Percentiles rank a stretch among this genome's conserved stretches.
phyloP scores from a whole-genome alignment of 2,797 vertebrate genomes.

The Brachymystax lenok region DNA sequence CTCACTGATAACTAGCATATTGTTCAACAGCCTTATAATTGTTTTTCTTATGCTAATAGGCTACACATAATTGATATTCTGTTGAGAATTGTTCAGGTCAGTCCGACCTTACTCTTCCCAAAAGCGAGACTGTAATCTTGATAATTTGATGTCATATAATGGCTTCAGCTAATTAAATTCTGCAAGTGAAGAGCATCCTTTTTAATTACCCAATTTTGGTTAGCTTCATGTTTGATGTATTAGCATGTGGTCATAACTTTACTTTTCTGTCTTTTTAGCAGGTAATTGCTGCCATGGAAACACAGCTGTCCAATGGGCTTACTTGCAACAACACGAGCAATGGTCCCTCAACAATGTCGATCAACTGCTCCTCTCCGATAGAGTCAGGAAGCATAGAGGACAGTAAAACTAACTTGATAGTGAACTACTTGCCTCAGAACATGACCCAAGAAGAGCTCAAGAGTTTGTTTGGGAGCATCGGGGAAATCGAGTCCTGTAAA shows the following conservation, averaged over 20 bases:
- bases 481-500: conserved; percentile 98
- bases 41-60: not conserved
- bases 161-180: not conserved
- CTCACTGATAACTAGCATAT: too few relatives aligned
- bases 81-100: not conserved
- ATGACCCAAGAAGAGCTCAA: conserved; percentile 99
- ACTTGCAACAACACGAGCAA: conserved; percentile 96
- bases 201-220: conserved; percentile 17
- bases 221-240: conserved; percentile 15
- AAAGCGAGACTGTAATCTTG: not conserved
- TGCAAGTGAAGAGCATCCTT: conserved; percentile 60
- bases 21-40: too few relatives aligned
- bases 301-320: conserved; percentile 97
- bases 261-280: conserved; percentile 81
- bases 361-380: conserved; percentile 93
- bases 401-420: conserved; percentile 99
- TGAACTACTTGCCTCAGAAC: conserved; percentile 99
- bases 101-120: not conserved
- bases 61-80: not conserved
- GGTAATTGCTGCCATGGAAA: conserved; percentile 99
- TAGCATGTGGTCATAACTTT: conserved; percentile 22
- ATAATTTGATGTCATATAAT: not conserved
- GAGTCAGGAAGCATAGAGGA: conserved; percentile 94
- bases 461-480: conserved; percentile 97
- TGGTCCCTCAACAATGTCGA: conserved; percentile 88